phyloP scores from a whole-genome alignment of 2,797 vertebrate genomes.

The Pelochelys cantorii region DNA sequence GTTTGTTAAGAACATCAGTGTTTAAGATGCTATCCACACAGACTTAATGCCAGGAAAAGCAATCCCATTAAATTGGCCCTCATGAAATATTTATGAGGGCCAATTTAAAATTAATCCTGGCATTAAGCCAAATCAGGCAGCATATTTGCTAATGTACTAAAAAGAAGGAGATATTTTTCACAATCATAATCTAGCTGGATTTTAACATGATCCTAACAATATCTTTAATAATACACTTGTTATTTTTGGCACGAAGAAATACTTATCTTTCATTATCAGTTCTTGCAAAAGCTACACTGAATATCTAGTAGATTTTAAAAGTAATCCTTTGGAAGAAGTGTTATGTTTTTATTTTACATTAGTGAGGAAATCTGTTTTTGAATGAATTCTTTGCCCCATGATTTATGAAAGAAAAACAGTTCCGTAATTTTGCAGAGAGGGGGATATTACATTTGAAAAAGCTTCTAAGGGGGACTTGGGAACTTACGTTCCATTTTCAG shows the following conservation, averaged over 20 bases:
- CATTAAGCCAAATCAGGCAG: slow-evolving; percentile 68
- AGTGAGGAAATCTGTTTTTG: slow-evolving; percentile 16
- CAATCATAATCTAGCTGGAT: slow-evolving; percentile 63
- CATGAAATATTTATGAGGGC: slow-evolving; percentile 78
- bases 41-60: slow-evolving; percentile 75
- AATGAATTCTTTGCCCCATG: not conserved
- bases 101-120: slow-evolving; percentile 76
- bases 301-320: not conserved
- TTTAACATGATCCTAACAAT: slow-evolving; percentile 62
- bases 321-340: not conserved
- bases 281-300: not conserved
- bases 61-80: slow-evolving; percentile 76
- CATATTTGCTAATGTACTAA: slow-evolving; percentile 76
- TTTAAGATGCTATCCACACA: slow-evolving; percentile 77
- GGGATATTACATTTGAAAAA: not conserved
- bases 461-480: not conserved
- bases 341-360: not conserved
- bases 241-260: slow-evolving; percentile 61
- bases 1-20: slow-evolving; percentile 71
- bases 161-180: slow-evolving; percentile 66
- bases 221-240: slow-evolving; percentile 71
- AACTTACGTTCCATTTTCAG: not conserved
- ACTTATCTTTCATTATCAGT: slow-evolving; percentile 13
- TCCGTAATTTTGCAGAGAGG: not conserved
- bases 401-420: slow-evolving; percentile 18